phyloP scores from a whole-genome alignment of 2,797 vertebrate species.

The Oreonectes daqikongensis region DNA sequence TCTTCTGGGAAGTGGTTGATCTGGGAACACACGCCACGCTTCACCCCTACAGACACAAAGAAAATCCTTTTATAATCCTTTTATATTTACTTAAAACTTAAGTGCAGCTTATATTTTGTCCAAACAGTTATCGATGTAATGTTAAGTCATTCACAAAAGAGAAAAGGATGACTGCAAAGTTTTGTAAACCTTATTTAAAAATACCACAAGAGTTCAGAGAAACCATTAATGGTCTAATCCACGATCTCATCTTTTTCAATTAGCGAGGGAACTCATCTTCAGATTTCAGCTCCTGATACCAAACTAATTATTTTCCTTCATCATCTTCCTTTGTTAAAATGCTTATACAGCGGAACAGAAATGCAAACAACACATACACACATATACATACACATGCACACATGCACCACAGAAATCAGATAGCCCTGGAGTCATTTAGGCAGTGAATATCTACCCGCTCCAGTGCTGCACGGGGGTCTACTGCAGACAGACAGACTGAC shows the following conservation, averaged over 20 bases:
- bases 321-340: constrained; percentile 16
- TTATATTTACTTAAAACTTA: neutral
- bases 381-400: constrained; percentile 43
- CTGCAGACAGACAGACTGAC: constrained; percentile 74
- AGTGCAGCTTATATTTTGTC: neutral
- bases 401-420: constrained; percentile 38
- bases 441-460: constrained; percentile 69
- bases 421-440: constrained; percentile 52
- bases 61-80: constrained; percentile 2
- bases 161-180: neutral
- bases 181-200: constrained; percentile 4
- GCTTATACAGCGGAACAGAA: constrained; percentile 4
- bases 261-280: constrained; percentile 3
- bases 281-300: constrained; percentile 6
- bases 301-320: constrained; percentile 25
- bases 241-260: constrained; percentile 2
- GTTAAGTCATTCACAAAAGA: neutral
- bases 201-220: constrained; percentile 7
- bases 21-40: constrained; percentile 90
- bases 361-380: constrained; percentile 52
- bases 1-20: constrained; percentile 97
- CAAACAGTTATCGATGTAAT: neutral
- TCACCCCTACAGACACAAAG: constrained; percentile 78
- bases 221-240: constrained; percentile 6
- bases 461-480: constrained; percentile 64